Evolutionary conservation across 2,888 invertebrate genomes (phyloP).

Genomic region (Nycteola revayana): DNA sequence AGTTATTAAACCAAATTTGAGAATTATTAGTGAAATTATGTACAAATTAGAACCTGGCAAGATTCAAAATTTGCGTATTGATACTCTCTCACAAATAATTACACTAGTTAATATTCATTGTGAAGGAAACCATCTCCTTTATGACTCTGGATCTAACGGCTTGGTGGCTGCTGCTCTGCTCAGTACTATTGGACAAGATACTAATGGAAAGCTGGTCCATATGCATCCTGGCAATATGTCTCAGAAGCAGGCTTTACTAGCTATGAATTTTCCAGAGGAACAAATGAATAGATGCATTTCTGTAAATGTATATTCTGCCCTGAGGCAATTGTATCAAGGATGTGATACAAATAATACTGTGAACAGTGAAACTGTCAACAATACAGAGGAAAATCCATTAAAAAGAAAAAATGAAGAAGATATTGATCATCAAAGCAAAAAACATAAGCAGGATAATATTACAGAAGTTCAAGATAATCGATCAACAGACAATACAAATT

Average conservation of each 20-base stretch:
- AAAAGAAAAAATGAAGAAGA: slow-evolving; percentile 53
- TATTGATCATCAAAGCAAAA: slow-evolving; percentile 44
- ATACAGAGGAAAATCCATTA: slow-evolving; percentile 36
- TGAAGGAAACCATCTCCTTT: slow-evolving; percentile 89
- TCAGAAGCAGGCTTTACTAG: slow-evolving; percentile 88
- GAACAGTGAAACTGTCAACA: slow-evolving; percentile 24
- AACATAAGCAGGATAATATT: slow-evolving; percentile 41
- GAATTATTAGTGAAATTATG: slow-evolving; percentile 92
- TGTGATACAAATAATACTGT: slow-evolving; percentile 51
- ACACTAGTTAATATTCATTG: slow-evolving; percentile 90
- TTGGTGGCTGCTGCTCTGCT: slow-evolving; percentile 91
- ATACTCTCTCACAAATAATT: slow-evolving; percentile 94
- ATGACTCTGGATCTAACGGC: slow-evolving; percentile 94
- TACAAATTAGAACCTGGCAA: slow-evolving; percentile 89
- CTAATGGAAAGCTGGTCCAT: slow-evolving; percentile 85
- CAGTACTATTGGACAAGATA: slow-evolving; percentile 86
- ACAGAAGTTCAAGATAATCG: slow-evolving; percentile 8
- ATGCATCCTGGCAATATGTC: slow-evolving; percentile 91
- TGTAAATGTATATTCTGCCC: slow-evolving; percentile 89
- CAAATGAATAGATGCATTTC: slow-evolving; percentile 87
- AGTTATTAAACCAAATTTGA: slow-evolving; percentile 89
- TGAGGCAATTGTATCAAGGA: slow-evolving; percentile 86
- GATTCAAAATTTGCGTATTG: slow-evolving; percentile 89
- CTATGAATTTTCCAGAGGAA: slow-evolving; percentile 89
- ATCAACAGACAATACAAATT: slow-evolving; percentile 4